Conservation (phyloP, 2,113 vertebrate species). For the Apteryx mantelli region DNA sequence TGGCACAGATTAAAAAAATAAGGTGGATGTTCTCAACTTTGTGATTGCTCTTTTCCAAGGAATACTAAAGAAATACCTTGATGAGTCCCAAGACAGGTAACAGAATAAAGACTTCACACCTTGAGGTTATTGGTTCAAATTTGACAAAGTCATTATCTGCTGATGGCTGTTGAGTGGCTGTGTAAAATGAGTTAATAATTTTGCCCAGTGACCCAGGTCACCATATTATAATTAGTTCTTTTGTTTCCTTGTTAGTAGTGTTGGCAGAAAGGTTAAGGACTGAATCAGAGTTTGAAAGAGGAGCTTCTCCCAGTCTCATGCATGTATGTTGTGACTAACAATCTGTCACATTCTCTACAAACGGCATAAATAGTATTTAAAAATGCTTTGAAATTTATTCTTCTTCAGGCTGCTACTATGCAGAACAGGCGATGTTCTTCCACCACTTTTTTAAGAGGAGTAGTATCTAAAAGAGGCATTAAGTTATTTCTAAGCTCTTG, state of each 20-base stretch:
- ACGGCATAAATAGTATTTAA: neutral
- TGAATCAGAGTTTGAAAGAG: neutral
- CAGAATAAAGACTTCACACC: neutral
- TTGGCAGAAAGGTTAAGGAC: neutral
- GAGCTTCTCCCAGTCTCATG: neutral
- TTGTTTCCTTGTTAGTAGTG: neutral
- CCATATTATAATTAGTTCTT: neutral
- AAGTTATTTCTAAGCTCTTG: neutral
- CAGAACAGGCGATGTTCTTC: neutral
- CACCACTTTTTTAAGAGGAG: neutral
- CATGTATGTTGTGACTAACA: neutral
- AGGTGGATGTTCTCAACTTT: neutral
- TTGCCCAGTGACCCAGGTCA: neutral
- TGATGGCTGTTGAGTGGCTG: neutral
- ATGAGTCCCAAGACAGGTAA: neutral
- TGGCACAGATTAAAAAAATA: neutral
- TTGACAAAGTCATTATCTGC: neutral
- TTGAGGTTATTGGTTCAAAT: neutral
- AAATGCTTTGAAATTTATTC: neutral
- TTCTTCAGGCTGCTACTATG: neutral
- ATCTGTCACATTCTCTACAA: neutral
- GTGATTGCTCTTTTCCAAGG: neutral
- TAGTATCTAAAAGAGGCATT: neutral
- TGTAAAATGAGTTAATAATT: neutral
- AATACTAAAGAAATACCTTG: neutral